Conservation (phyloP, 2,797 vertebrate genomes). For the Ambastaia sidthimunki region DNA sequence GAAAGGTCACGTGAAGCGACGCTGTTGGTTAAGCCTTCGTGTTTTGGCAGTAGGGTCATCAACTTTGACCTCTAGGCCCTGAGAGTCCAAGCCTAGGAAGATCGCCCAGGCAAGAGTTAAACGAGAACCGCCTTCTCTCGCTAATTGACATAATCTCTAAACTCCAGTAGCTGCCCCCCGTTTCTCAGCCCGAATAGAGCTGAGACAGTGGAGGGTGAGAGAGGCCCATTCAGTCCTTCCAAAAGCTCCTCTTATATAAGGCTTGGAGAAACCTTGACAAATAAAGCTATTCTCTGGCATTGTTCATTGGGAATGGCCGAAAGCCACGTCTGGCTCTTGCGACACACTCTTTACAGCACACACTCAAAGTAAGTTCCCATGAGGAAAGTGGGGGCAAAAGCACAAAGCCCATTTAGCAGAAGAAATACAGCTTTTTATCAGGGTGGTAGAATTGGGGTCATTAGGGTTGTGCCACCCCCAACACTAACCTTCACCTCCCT, state of each 20-base stretch:
- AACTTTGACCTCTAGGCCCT: constrained; percentile 67
- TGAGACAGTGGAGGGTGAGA: constrained; percentile 48
- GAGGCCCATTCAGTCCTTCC: constrained; percentile 55
- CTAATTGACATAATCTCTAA: constrained; percentile 76
- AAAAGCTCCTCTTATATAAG: constrained; percentile 61
- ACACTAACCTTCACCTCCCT: constrained; percentile 57
- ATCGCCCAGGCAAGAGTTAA: constrained; percentile 64
- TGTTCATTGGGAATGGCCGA: constrained; percentile 67
- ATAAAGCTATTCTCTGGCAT: constrained; percentile 67
- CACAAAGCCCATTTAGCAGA: constrained; percentile 64
- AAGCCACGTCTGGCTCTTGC: constrained; percentile 58
- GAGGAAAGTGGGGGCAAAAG: constrained; percentile 52
- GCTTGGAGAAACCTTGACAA: constrained; percentile 63
- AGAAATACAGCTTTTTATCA: constrained; percentile 63
- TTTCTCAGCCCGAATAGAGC: constrained; percentile 61
- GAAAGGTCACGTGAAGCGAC: constrained; percentile 61
- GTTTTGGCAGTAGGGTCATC: constrained; percentile 66
- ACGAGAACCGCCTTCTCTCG: constrained; percentile 14
- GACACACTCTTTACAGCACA: constrained; percentile 58
- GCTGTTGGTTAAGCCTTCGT: constrained; percentile 55
- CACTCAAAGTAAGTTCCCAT: constrained; percentile 63
- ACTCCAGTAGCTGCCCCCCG: constrained; percentile 65
- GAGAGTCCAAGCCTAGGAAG: constrained; percentile 49
- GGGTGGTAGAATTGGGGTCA: constrained; percentile 65
- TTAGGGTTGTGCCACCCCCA: constrained; percentile 61